Conservation (phyloP, 2,888 invertebrate genomes). For the Seira sanloemensis region DNA sequence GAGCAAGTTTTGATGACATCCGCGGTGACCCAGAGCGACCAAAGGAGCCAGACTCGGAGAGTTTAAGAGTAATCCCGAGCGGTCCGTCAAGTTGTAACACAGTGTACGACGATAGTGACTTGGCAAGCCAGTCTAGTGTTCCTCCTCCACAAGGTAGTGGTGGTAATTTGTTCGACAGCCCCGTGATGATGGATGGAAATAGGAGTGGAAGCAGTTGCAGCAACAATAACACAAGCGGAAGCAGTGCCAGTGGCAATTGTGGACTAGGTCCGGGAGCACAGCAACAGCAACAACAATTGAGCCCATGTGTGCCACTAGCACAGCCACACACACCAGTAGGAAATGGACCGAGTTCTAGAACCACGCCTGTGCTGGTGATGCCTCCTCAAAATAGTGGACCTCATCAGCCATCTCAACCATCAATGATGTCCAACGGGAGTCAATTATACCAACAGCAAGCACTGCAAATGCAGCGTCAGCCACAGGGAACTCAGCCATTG, state of each 20-base stretch:
- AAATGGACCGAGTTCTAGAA: constrained; percentile 22
- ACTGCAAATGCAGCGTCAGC: constrained; percentile 60
- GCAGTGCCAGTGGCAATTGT: constrained; percentile 72
- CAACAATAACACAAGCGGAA: constrained; percentile 53
- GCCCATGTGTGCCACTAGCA: constrained; percentile 29
- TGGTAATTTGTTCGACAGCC: constrained; percentile 42
- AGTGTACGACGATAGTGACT: constrained; percentile 71
- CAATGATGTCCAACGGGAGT: not conserved
- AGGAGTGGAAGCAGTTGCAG: not conserved
- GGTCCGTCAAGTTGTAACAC: constrained; percentile 73
- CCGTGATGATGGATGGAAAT: constrained; percentile 48
- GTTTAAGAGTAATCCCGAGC: constrained; percentile 72
- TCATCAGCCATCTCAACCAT: constrained; percentile 31
- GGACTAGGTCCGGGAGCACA: constrained; percentile 26
- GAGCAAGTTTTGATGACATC: constrained; percentile 70
- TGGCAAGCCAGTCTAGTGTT: constrained; percentile 71
- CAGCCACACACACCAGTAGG: not conserved
- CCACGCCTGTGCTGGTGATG: constrained; percentile 47
- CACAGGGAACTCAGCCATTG: constrained; percentile 21
- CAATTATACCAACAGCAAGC: constrained; percentile 33
- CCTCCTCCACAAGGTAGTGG: constrained; percentile 62
- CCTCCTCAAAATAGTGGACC: constrained; percentile 56
- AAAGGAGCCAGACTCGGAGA: constrained; percentile 73
- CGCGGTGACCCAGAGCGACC: constrained; percentile 71
- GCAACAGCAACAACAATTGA: constrained; percentile 56